Base-by-base conservation (phyloP, 1,140 invertebrate species). In the Drosophila sp. region DNA sequence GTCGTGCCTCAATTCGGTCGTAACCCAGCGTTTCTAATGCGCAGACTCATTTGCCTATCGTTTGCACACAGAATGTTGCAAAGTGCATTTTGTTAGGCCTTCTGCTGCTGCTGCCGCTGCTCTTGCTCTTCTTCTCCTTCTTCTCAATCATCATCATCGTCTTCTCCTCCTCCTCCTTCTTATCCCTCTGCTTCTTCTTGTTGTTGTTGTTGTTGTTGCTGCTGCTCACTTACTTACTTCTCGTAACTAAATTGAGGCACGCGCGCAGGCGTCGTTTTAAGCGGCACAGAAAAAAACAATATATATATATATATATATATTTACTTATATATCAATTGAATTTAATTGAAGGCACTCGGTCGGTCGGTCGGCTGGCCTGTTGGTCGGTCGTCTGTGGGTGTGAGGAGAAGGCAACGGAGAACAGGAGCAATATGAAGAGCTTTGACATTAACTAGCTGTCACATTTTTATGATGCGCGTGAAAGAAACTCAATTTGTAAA, bases 41-140 rank as follows among this genome's bases (percentile, higher is more conserved):
- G 67, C 79, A 79, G 66, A 80, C 83, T 87, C 79, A 87, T 87
- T 87, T 87, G 83, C 84, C 84, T 83, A 89, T 87, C 83, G 82
- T 75, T 40, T 57, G 60, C 62, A 41, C 50, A 44, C 62, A 50
- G 44, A 63, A 8, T 35, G 54, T 38, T 56, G 72, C 80, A 74
- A 84, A 83, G 72, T 87, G 84, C 80, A 89, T 78, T 79, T 76
- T 76, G 69, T 79, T 76, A 60, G 64, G 58, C 35, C 10, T 2
- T 2, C 30, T 30, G 8, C 35, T 1, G 8, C 35, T 38, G 3
- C 35, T 1, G 8, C 41, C 44, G 54, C 50, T 38, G 64, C 25
- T 17, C 17, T 50, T 55, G 66, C 57, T 67, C 56, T 60, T 38
- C 57, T 60, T 38, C 17, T 33, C 61, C 30, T 6, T 38, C 32